Evolutionary conservation across 2,797 vertebrate genomes (phyloP).

Genomic region (Malacoraja senta): DNA sequence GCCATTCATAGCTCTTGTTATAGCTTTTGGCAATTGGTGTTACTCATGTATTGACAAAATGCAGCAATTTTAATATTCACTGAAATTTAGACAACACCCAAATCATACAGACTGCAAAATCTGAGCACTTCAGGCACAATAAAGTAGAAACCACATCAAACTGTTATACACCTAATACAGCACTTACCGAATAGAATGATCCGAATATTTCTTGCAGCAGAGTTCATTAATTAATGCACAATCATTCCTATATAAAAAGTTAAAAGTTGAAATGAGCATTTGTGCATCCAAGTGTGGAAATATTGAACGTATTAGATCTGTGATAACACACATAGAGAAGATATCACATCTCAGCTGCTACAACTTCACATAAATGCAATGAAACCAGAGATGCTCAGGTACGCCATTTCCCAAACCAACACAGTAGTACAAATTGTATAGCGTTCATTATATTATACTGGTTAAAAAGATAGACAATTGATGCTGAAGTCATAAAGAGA

Average conservation of each 20-base stretch:
- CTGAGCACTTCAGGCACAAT: neutral
- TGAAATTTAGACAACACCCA: neutral
- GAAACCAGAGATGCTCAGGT: neutral
- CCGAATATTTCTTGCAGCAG: slow-evolving; percentile 65
- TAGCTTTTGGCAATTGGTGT: neutral
- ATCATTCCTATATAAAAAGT: slow-evolving; percentile 56
- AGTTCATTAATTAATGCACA: slow-evolving; percentile 70
- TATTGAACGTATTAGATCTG: neutral
- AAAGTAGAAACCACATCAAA: neutral
- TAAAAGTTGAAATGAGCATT: neutral
- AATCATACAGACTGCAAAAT: no score
- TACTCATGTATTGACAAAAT: neutral
- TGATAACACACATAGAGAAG: neutral
- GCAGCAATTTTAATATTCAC: neutral
- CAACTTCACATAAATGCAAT: neutral
- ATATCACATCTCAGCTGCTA: neutral
- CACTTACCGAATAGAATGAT: slow-evolving; percentile 60
- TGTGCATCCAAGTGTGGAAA: neutral
- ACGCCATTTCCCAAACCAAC: neutral
- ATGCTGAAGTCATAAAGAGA: no score
- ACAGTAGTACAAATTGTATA: neutral
- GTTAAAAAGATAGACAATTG: neutral
- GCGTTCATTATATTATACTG: neutral
- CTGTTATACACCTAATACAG: neutral
- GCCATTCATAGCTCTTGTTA: neutral